Base-by-base conservation (phyloP, 2,888 invertebrate species). In the Teleogryllus oceanicus region DNA sequence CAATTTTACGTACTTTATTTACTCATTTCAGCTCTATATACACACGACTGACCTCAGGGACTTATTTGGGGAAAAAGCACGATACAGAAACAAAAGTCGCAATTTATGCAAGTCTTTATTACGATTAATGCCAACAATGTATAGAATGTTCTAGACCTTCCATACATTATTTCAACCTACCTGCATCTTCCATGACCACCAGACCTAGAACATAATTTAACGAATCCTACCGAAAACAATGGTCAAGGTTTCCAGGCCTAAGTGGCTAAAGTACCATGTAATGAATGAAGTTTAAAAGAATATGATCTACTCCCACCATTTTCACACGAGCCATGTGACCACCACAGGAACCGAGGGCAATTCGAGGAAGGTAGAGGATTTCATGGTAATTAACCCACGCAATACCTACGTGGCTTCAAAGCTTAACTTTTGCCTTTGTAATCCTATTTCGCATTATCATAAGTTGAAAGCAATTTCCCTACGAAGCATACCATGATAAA, bases 201-300 rank as follows among this genome's bases (percentile, higher is more conserved):
- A 62, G 62, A 62, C 62, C 62, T 62, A 62, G n/a, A 62, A 62
- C 62, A 62, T 62, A 62, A 13, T 13, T 62, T n/a, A 5, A 37
- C 37, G n/a, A 62, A 18, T 62, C 62, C 62, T 62, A 62, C 62
- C 62, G 62, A 18, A 62, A 62, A 62, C 62, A 62, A 18, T 62
- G 62, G 16, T 13, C 62, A 18, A 18, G n/a, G 62, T 62, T 13
- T 62, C 62, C 62, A 18, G 10, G n/a, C 62, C n/a, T 62, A 18
- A 62, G 62, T 0, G 4, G 8, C 13, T 5, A 13, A n/a, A 62
- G 13, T 62, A 18, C 10, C 62, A 62, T 62, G 62, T 62, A 62
- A 62, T 62, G 62, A 62, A 62, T 62, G 62, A 62, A 62, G 62
- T 62, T 62, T 62, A 62, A 62, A 62, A 62, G 62, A 62, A 62